Evolutionary conservation across 2,888 invertebrate genomes (phyloP).

Genomic region (Keiferia lycopersicella): DNA sequence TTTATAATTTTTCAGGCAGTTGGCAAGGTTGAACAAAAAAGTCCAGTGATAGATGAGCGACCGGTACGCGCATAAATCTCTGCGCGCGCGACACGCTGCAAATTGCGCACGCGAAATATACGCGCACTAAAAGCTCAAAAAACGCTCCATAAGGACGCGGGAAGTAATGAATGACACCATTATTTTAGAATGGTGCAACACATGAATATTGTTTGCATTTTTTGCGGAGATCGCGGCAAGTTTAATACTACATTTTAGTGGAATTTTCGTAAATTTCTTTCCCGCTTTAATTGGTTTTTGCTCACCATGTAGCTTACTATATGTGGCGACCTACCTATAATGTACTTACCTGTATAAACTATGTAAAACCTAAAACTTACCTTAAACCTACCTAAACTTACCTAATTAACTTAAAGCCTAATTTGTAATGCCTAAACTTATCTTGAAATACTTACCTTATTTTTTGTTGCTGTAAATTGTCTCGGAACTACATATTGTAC

Average conservation of each 20-base stretch:
- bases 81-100: constrained; percentile 22
- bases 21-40: constrained; percentile 11
- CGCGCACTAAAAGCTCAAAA: constrained; percentile 29
- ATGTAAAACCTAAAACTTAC: too few species aligned
- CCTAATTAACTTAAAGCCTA: too few species aligned
- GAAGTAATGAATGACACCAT: constrained; percentile 27
- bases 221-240: background rate
- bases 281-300: background rate
- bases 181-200: constrained; percentile 8
- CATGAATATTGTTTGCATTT: constrained; percentile 2
- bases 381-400: too few species aligned
- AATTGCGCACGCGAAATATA: constrained; percentile 29
- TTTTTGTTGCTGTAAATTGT: too few species aligned
- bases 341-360: too few species aligned
- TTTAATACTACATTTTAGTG: constrained; percentile 1
- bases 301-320: background rate
- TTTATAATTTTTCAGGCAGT: constrained; percentile 3
- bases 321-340: too few species aligned
- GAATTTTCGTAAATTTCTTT: background rate
- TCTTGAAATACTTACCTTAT: too few species aligned
- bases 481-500: too few species aligned
- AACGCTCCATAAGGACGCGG: constrained; percentile 22
- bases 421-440: too few species aligned
- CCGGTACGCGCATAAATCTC: constrained; percentile 25
- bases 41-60: constrained; percentile 18